Conservation (phyloP, 1,140 invertebrate genomes). For the Tigriopus japonicus region DNA sequence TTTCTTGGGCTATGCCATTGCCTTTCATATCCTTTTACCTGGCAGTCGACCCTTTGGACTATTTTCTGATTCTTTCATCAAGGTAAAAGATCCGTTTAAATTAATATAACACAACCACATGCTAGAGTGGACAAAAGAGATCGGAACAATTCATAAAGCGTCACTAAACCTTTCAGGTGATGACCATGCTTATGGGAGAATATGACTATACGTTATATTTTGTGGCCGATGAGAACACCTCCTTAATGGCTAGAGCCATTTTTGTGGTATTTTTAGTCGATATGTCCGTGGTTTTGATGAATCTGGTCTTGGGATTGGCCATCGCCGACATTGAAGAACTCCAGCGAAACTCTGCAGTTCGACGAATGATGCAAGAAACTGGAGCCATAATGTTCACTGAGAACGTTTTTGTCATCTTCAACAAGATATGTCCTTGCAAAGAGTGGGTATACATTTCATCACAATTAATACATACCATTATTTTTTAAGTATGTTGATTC, state of each 20-base stretch:
- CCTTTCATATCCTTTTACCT: not conserved
- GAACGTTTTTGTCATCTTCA: not conserved
- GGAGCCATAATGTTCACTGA: not conserved
- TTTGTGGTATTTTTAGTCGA: not conserved
- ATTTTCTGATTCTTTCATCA: not conserved
- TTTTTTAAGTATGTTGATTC: too few species aligned
- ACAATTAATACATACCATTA: too few species aligned
- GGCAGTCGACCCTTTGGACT: not conserved
- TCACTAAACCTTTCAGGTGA: not conserved
- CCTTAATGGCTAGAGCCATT: not conserved
- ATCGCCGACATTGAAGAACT: not conserved
- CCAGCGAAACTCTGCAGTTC: not conserved
- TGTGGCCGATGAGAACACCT: not conserved
- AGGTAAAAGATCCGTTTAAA: not conserved
- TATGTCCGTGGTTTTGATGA: not conserved
- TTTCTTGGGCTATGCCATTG: not conserved
- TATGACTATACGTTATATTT: not conserved
- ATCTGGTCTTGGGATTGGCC: not conserved
- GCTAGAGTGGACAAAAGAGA: too few species aligned
- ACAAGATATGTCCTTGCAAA: not conserved
- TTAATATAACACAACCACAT: too few species aligned
- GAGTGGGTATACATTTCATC: not conserved
- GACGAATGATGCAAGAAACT: not conserved
- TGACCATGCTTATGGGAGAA: not conserved
- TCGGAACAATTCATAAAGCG: too few species aligned